phyloP scores from a whole-genome alignment of 2,797 vertebrate species.

The Myoxocephalus aenaeus region DNA sequence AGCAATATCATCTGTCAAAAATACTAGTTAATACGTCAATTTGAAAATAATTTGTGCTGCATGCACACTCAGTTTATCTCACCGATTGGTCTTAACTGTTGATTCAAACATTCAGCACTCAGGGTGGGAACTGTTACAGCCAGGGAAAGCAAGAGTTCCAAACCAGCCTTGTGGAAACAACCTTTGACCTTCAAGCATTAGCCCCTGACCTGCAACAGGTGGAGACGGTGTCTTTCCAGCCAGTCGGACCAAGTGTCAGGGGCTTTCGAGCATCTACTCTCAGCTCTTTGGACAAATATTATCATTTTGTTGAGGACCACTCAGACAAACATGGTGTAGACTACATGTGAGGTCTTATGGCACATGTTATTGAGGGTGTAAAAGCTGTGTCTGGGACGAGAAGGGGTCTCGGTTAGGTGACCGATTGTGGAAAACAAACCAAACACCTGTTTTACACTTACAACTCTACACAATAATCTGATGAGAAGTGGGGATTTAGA shows the following conservation, averaged over 20 bases:
- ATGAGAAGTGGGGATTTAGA: slow-evolving; percentile 15
- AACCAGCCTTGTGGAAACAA: slow-evolving; percentile 80
- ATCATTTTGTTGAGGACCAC: slow-evolving; percentile 79
- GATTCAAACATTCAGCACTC: slow-evolving; percentile 78
- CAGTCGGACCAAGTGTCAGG: slow-evolving; percentile 71
- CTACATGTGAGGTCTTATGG: slow-evolving; percentile 83
- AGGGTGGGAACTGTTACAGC: slow-evolving; percentile 73
- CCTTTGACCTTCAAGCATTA: slow-evolving; percentile 85
- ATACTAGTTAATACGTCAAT: not conserved
- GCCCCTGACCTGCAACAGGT: slow-evolving; percentile 86
- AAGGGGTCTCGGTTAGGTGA: slow-evolving; percentile 65
- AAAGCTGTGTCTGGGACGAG: slow-evolving; percentile 81
- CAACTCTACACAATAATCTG: slow-evolving; percentile 27
- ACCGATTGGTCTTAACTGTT: slow-evolving; percentile 58
- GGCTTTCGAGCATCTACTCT: slow-evolving; percentile 69
- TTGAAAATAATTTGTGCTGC: not conserved
- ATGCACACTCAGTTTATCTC: slow-evolving; percentile 19
- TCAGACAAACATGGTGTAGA: slow-evolving; percentile 74
- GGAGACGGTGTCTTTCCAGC: slow-evolving; percentile 82
- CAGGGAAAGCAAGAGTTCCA: slow-evolving; percentile 79
- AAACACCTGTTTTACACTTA: slow-evolving; percentile 81
- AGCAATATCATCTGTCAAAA: no score
- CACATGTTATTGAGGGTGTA: slow-evolving; percentile 79
- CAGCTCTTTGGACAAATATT: slow-evolving; percentile 84
- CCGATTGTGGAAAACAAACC: slow-evolving; percentile 72